Evolutionary conservation across 2,888 invertebrate genomes (phyloP).

Genomic region (Drosophila mercatorum): DNA sequence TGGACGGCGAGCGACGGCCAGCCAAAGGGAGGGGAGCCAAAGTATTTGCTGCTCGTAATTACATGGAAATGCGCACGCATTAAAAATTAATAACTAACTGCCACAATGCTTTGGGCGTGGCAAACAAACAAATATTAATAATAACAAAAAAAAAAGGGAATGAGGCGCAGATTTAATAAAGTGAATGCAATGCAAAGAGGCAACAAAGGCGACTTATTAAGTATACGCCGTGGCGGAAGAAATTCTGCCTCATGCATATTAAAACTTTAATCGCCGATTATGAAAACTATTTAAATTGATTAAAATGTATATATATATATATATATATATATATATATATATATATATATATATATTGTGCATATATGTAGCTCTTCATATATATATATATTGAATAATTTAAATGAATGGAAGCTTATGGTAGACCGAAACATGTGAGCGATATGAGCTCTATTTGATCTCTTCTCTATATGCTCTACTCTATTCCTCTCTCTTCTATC

Average conservation of each 20-base stretch:
- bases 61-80: constrained; percentile 70
- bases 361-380: too few relatives aligned
- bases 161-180: constrained; percentile 60
- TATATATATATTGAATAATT: neutral
- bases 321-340: too few relatives aligned
- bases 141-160: neutral
- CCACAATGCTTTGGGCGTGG: constrained; percentile 30
- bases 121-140: constrained; percentile 40
- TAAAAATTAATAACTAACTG: constrained; percentile 78
- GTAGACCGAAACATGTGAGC: neutral
- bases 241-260: constrained; percentile 14
- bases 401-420: neutral
- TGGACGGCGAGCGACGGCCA: neutral
- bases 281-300: constrained; percentile 17
- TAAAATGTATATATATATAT: neutral
- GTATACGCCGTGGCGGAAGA: constrained; percentile 27
- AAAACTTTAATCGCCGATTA: constrained; percentile 39
- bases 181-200: constrained; percentile 36
- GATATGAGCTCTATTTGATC: neutral
- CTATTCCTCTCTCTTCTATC: neutral
- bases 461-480: too few relatives aligned
- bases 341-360: too few relatives aligned
- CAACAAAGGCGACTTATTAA: constrained; percentile 49
- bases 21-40: neutral
- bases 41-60: constrained; percentile 66